Conservation (phyloP, 1,140 invertebrate genomes). For the Anoplolepis gracilipes region DNA sequence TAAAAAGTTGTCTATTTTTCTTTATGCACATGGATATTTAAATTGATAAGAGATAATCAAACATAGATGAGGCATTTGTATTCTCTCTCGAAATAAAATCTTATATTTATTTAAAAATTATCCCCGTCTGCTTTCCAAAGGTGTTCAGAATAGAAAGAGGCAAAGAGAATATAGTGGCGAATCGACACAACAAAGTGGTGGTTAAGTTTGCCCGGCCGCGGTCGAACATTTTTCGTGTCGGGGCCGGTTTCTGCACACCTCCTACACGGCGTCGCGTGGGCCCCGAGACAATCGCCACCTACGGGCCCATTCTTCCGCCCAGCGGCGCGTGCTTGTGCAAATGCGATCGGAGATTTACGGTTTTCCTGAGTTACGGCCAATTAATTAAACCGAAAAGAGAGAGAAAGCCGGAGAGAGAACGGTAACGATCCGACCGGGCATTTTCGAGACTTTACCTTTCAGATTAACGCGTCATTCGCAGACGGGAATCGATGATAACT, state of each 20-base stretch:
- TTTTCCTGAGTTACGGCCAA: slow-evolving; percentile 83
- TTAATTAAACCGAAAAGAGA: slow-evolving; percentile 79
- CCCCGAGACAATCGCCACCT: slow-evolving; percentile 83
- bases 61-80: not conserved
- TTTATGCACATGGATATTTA: not conserved
- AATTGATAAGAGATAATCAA: no score
- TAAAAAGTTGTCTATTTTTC: not conserved
- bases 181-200: slow-evolving; percentile 37
- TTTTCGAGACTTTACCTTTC: slow-evolving; percentile 30
- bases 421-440: slow-evolving; percentile 64
- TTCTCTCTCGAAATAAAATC: not conserved
- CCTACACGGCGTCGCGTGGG: slow-evolving; percentile 81
- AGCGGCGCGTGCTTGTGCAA: slow-evolving; percentile 59
- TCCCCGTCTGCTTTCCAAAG: not conserved
- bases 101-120: not conserved
- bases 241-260: slow-evolving; percentile 76
- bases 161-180: not conserved
- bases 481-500: slow-evolving; percentile 8
- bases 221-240: slow-evolving; percentile 48
- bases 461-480: slow-evolving; percentile 38
- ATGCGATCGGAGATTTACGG: slow-evolving; percentile 82
- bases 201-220: slow-evolving; percentile 10
- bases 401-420: not conserved
- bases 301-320: slow-evolving; percentile 76
- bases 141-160: not conserved